Evolutionary conservation across 2,888 invertebrate species (phyloP), one percentile per base, ranked within the genome.

Genomic region (Notodonta ziczac): DNA sequence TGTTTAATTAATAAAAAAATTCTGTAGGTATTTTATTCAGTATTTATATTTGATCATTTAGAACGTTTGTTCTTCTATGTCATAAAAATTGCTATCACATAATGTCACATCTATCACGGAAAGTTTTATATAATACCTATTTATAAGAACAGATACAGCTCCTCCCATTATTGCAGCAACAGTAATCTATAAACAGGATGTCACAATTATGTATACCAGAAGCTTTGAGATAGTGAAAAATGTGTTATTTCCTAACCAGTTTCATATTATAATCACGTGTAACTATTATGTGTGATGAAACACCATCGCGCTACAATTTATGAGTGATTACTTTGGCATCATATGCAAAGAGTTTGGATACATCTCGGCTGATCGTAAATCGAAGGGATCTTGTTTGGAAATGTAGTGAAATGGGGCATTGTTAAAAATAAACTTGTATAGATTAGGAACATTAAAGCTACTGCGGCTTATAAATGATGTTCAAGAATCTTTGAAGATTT

Each of bases 311-410:
- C 66, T 67, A 69, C 69, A 74, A 69, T 76, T 74, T 76, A 76
- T 73, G 62, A 58, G 55, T 75, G 80, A 80, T 84, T 80, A 75
- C 77, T 77, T 77, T 78, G 73, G 78, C 76, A 76, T 74, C 70
- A 72, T 69, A 65, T 62, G 68, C 70, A 71, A 76, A 74, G 72
- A 74, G 70, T 73, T 77, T 77, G 66, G 77, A 73, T 76, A 65
- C 64, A 73, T 76, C 63, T 62, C 63, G 67, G 58, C 61, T 67
- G 73, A 66, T 74, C 76, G 75, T 83, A 82, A 82, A 83, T 79
- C 76, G 61, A 63, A 72, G 74, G 70, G 80, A 78, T 77, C 79
- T 76, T 77, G 76, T 72, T 72, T 65, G 62, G 73, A 73, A 77
- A 76, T 67, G 60, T 67, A 66, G 72, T 72, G 74, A 83, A 79